phyloP scores from a whole-genome alignment of 92 coral and sea anemone species.

The Phenganax stokvisi region DNA sequence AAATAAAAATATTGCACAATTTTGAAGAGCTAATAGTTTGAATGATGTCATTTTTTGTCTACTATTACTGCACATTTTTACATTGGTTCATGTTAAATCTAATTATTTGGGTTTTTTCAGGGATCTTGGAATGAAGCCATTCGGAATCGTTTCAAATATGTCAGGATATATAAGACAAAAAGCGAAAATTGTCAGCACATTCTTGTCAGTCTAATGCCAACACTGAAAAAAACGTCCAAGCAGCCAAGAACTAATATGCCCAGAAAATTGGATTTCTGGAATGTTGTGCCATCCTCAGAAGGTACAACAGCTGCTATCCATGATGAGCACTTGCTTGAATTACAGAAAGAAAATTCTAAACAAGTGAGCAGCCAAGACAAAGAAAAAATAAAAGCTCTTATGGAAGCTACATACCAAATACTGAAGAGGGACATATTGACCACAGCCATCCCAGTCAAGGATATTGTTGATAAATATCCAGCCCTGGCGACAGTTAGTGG shows the following conservation, averaged over 20 bases:
- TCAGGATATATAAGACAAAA: background rate
- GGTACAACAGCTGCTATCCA: background rate
- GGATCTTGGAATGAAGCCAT: background rate
- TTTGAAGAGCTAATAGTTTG: background rate
- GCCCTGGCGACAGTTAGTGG: background rate
- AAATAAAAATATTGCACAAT: no score
- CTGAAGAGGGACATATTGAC: background rate
- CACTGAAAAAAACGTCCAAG: background rate
- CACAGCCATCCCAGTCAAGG: background rate
- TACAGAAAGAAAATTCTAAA: background rate
- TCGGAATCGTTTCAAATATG: background rate
- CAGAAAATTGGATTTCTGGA: slow-evolving; percentile 2
- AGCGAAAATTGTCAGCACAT: background rate
- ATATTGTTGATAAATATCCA: background rate
- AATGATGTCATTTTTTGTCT: background rate
- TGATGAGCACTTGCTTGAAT: background rate
- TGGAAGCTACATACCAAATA: slow-evolving; percentile 14
- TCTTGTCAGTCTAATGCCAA: background rate
- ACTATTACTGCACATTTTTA: background rate
- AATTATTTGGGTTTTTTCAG: background rate
- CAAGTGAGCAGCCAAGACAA: background rate
- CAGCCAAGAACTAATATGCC: background rate
- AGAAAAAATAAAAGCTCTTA: background rate
- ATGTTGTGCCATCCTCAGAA: slow-evolving; percentile 5
- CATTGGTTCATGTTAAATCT: background rate